A percentile compares a stretch with the other conserved stretches of the same genome.
Evolutionary conservation across 1,140 invertebrate genomes (phyloP).

Genomic region (Penaeus japonicus): DNA sequence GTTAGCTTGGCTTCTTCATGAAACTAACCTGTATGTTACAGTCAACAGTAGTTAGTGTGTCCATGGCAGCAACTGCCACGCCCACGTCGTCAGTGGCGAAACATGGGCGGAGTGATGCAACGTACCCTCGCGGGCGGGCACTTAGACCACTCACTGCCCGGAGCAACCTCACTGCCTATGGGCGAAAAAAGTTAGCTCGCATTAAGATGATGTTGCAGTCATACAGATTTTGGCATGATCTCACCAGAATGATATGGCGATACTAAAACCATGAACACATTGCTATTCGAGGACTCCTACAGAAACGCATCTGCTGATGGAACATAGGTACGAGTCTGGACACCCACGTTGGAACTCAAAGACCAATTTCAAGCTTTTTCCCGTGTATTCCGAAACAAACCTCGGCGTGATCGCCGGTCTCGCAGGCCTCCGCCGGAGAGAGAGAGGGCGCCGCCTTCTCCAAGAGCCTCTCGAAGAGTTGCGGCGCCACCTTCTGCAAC

Average conservation of each 20-base stretch:
- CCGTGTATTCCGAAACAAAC: background rate
- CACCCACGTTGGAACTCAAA: too few species aligned
- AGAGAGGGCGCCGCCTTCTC: constrained; percentile 23
- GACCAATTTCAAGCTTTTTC: too few species aligned
- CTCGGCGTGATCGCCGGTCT: constrained; percentile 9
- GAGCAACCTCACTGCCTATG: constrained; percentile 49
- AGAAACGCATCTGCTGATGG: too few species aligned
- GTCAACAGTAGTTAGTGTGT: constrained; percentile 39
- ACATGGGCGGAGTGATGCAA: constrained; percentile 48
- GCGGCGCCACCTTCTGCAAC: constrained; percentile 36
- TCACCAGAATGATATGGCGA: too few species aligned
- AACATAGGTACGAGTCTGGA: too few species aligned
- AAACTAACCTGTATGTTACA: constrained; percentile 44
- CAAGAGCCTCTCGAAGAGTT: constrained; percentile 37
- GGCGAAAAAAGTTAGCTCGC: too few species aligned
- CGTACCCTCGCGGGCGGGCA: constrained; percentile 41
- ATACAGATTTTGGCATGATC: too few species aligned
- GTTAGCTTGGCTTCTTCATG: too few species aligned
- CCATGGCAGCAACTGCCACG: constrained; percentile 55
- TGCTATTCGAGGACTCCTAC: too few species aligned
- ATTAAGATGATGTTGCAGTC: too few species aligned
- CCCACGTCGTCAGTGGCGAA: constrained; percentile 52
- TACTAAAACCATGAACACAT: too few species aligned
- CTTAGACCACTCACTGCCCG: constrained; percentile 37
- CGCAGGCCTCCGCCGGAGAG: constrained; percentile 32